These are phyloP conservation scores for Perithous albicinctus DNA, from an alignment of 2,888 invertebrate species.

Conservation along the genomic window DNA sequence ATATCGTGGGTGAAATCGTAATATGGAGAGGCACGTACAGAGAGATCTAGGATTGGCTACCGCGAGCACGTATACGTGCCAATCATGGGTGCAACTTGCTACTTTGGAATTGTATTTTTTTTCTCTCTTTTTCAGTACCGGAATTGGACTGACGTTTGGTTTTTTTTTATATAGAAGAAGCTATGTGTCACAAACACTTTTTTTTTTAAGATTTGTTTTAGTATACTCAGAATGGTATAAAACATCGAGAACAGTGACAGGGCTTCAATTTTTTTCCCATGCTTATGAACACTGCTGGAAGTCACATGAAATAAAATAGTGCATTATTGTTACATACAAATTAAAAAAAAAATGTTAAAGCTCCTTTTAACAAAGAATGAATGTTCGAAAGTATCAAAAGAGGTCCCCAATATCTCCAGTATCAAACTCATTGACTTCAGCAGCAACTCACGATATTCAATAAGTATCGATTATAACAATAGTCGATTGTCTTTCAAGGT, in stretches of 20 bases:
- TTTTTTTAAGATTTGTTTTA: too few relatives aligned
- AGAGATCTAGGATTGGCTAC: background rate
- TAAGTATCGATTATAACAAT: constrained; percentile 70
- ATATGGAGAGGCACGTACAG: background rate
- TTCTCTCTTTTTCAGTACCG: background rate
- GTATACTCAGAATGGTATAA: too few relatives aligned
- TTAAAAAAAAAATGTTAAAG: too few relatives aligned
- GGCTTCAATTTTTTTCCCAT: too few relatives aligned
- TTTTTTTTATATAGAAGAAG: too few relatives aligned
- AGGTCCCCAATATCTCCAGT: background rate
- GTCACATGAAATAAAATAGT: too few relatives aligned
- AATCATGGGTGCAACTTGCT: background rate
- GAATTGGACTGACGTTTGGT: too few relatives aligned
- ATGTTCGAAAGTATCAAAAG: constrained; percentile 4
- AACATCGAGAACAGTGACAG: too few relatives aligned
- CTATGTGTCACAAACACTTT: too few relatives aligned
- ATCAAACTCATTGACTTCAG: constrained; percentile 15
- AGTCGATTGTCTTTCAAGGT: constrained; percentile 47
- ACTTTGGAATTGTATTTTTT: background rate
- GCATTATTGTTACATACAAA: too few relatives aligned
- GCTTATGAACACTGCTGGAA: too few relatives aligned
- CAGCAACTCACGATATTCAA: constrained; percentile 70
- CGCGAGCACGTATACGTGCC: constrained; percentile 6
- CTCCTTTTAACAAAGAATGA: background rate
- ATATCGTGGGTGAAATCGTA: constrained; percentile 15